A percentile compares a stretch with the other conserved stretches of the same genome.
Conservation (phyloP, 1,140 invertebrate species). For the Drosophila kepulauana region DNA sequence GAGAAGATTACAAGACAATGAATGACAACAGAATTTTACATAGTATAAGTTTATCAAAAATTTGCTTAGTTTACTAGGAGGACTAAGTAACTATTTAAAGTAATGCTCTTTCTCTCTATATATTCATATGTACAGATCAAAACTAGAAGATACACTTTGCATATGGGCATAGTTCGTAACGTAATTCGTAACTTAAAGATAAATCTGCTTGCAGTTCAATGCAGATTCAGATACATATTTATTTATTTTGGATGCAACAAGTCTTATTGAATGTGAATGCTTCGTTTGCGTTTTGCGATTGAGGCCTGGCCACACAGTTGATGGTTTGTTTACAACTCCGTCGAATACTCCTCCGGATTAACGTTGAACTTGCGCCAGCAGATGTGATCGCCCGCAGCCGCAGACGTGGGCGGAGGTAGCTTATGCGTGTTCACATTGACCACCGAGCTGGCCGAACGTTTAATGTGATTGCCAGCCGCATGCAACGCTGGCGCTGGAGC, state of each 20-base stretch:
- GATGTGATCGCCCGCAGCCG: slow-evolving; percentile 75
- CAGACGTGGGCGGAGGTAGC: slow-evolving; percentile 62
- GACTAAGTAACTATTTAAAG: slow-evolving; percentile 33
- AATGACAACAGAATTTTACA: slow-evolving; percentile 72
- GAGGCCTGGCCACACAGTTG: slow-evolving; percentile 15
- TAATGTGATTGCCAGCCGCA: slow-evolving; percentile 57
- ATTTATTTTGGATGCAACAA: slow-evolving; percentile 82
- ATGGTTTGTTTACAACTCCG: slow-evolving; percentile 70
- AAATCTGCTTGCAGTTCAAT: slow-evolving; percentile 43
- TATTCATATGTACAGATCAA: slow-evolving; percentile 60
- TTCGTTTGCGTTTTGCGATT: slow-evolving; percentile 46
- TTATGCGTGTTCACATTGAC: slow-evolving; percentile 73
- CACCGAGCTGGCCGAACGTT: slow-evolving; percentile 73
- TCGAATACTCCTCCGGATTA: slow-evolving; percentile 83
- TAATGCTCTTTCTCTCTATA: slow-evolving; percentile 37
- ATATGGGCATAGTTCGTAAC: slow-evolving; percentile 65
- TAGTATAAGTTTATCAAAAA: slow-evolving; percentile 20
- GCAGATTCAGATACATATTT: slow-evolving; percentile 71
- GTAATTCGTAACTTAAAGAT: slow-evolving; percentile 66
- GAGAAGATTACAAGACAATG: slow-evolving; percentile 32
- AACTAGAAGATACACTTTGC: slow-evolving; percentile 80
- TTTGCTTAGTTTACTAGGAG: slow-evolving; percentile 57
- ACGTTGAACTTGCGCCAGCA: slow-evolving; percentile 84
- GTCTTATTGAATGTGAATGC: slow-evolving; percentile 82
- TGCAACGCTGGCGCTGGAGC: slow-evolving; percentile 48